Evolutionary conservation across 2,797 vertebrate genomes (phyloP).

Genomic region (Alectoris magna): DNA sequence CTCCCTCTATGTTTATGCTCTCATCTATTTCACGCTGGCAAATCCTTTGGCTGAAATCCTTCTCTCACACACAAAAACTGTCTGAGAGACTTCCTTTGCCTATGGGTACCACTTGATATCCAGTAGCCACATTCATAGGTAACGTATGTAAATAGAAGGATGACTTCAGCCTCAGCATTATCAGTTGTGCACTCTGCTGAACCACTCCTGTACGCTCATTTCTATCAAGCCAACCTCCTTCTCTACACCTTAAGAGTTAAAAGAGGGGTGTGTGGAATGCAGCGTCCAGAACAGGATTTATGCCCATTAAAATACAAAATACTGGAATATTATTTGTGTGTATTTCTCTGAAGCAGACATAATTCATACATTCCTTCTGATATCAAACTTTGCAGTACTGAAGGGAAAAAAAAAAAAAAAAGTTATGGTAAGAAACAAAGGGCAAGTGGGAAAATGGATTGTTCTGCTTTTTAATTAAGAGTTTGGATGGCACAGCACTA

Average conservation of each 20-base stretch:
- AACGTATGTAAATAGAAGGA: not conserved
- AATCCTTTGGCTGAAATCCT: not conserved
- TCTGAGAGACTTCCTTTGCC: not conserved
- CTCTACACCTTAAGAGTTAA: fast-evolving
- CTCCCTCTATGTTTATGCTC: not conserved
- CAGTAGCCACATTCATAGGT: fast-evolving
- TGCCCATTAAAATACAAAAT: not conserved
- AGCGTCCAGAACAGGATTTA: not conserved
- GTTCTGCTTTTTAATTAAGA: not conserved
- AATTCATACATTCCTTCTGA: not conserved
- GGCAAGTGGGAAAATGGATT: not conserved
- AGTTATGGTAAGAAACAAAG: not conserved
- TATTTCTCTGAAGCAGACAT: not conserved
- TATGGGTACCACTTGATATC: not conserved
- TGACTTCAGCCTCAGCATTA: not conserved
- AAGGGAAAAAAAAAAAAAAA: not conserved
- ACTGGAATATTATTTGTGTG: not conserved
- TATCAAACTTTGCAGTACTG: not conserved
- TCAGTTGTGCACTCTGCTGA: not conserved
- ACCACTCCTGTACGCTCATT: not conserved
- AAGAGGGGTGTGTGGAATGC: not conserved
- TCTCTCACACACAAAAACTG: not conserved
- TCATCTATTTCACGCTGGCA: not conserved
- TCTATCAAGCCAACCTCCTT: fast-evolving
- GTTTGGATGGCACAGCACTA: not conserved